A percentile compares a stretch with the other conserved stretches of the same genome.
These are phyloP conservation scores for Chamaea fasciata DNA, from an alignment of 2,113 vertebrate species.

Conservation along the genomic window DNA sequence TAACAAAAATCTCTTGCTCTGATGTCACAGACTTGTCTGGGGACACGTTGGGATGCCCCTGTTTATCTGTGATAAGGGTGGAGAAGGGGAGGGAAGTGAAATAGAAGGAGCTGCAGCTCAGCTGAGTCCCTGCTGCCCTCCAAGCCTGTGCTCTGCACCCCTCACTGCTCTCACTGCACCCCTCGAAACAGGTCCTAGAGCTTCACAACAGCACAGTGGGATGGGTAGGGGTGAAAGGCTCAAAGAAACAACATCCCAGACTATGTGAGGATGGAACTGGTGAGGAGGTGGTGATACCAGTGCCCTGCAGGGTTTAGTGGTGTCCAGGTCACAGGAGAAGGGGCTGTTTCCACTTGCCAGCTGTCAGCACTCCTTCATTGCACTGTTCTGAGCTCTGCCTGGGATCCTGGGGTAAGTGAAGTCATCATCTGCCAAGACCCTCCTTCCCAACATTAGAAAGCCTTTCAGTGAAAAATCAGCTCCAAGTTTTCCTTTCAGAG, in stretches of 20 bases:
- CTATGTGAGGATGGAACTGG: neutral
- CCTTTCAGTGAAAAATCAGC: neutral
- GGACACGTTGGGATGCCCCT: accelerated
- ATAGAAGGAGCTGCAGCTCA: neutral
- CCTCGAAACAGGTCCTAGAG: neutral
- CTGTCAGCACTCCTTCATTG: neutral
- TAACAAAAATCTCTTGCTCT: no score
- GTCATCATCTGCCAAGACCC: neutral
- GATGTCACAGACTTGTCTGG: neutral
- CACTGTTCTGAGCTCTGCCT: neutral
- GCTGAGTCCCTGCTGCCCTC: neutral
- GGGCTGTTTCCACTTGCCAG: neutral
- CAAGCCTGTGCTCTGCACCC: neutral
- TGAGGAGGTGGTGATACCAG: neutral
- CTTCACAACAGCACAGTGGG: neutral
- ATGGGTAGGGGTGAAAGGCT: neutral
- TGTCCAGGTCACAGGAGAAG: neutral
- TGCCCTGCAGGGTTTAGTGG: neutral
- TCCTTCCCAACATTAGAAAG: neutral
- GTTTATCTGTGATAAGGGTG: neutral
- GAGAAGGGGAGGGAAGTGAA: accelerated
- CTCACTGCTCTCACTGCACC: accelerated
- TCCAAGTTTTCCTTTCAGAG: neutral
- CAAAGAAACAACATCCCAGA: neutral
- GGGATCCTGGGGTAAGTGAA: neutral